Evolutionary conservation across 2,113 vertebrate species (phyloP), one percentile per base, ranked within the genome.

Genomic region (Hydropotes inermis): DNA sequence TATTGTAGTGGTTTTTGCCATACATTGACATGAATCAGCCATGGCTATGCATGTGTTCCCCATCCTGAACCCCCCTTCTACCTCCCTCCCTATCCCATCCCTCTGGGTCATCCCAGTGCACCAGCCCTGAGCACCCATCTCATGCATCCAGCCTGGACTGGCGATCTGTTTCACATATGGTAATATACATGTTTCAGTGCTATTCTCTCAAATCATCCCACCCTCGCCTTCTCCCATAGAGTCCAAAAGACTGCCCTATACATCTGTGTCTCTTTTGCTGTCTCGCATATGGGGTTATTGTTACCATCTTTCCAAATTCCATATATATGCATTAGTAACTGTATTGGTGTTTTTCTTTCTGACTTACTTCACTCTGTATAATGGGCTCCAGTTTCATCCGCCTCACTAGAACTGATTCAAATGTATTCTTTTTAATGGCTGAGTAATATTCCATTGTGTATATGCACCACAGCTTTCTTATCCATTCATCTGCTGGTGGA

Each of bases 31-130:
- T 17, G 30, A n/a, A 64, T 64, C 61, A 0, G 1, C 14, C 60
- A 64, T 0, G 3, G 61, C 7, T 64, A 0, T 64, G n/a, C 3
- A n/a, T 0, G 3, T 64, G 61, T n/a, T 4, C 3, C 61, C 61
- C 61, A 64, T 64, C 61, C 30, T 17, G 61, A n/a, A 9, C 7
- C 61, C 1, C 28, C 7, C 7, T 64, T 7, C 61, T 30, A 64
- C 61, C 7, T 33, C 15, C 30, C 60, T 33, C 61, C 61, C 7
- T 30, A 64, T n/a, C 30, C 30, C 30, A 64, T 64, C 30, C 60
- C 30, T 64, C 30, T 8, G 61, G 61, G 61, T 64, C 61, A 17
- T 64, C 30, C 60, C 60, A 64, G 15, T 17, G 30, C 30, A 33
- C 60, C 30, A 0, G 3, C 16, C 60, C 60, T 16, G 30, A 64